Conservation (phyloP, 2,113 vertebrate genomes). For the Limnothrissa miodon region DNA sequence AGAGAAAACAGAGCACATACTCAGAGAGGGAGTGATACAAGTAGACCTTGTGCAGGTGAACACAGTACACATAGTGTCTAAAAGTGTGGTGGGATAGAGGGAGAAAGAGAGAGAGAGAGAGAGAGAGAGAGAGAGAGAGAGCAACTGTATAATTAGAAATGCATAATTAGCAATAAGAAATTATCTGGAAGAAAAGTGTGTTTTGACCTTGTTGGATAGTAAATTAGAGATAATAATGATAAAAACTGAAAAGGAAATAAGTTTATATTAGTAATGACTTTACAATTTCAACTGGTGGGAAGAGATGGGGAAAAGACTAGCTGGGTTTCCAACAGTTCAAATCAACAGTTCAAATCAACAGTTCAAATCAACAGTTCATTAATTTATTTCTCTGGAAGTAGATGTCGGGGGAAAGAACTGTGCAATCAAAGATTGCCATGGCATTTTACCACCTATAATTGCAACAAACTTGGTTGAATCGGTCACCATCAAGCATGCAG, state of each 20-base stretch:
- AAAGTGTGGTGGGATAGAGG: background rate
- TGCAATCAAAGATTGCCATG: no score
- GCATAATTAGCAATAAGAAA: background rate
- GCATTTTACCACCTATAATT: no score
- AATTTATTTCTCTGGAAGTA: no score
- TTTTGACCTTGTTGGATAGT: background rate
- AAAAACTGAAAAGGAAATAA: background rate
- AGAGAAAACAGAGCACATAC: background rate
- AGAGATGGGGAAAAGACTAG: background rate
- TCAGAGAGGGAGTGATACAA: background rate
- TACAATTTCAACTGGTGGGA: background rate
- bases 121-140: background rate
- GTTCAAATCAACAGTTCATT: no score
- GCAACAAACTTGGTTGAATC: no score
- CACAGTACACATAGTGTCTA: background rate
- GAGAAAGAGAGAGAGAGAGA: background rate
- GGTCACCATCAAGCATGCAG: no score
- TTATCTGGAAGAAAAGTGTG: background rate
- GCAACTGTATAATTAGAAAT: background rate
- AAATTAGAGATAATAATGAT: background rate
- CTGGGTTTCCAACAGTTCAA: no score
- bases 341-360: no score
- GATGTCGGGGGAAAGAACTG: no score
- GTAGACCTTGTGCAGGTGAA: constrained; percentile 4
- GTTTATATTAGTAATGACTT: background rate